phyloP scores from a whole-genome alignment of 2,797 vertebrate species.

The Picus viridis region DNA sequence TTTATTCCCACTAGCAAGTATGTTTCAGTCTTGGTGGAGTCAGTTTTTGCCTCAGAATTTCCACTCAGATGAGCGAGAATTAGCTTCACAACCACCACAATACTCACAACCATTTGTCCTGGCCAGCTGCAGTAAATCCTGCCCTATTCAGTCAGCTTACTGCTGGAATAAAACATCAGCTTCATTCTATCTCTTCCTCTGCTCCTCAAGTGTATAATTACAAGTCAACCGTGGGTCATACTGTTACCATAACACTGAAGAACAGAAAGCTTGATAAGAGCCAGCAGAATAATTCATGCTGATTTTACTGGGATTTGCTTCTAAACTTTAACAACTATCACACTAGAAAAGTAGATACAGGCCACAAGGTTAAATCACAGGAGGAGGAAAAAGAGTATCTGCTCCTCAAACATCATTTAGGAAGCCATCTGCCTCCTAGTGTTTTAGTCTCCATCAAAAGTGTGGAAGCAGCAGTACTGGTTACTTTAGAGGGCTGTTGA shows the following conservation, averaged over 20 bases:
- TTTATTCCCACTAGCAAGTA: slow-evolving; percentile 44
- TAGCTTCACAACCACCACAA: slow-evolving; percentile 14
- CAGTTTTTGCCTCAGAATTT: slow-evolving; percentile 43
- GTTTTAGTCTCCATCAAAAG: background rate
- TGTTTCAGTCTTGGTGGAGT: slow-evolving; percentile 48
- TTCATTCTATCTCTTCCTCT: background rate
- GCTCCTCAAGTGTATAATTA: slow-evolving; percentile 50
- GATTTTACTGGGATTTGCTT: slow-evolving; percentile 4
- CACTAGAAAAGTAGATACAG: background rate
- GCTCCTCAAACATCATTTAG: background rate
- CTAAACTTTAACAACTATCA: background rate
- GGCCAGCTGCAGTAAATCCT: slow-evolving; percentile 55
- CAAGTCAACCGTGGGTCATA: slow-evolving; percentile 30
- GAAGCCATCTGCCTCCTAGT: background rate
- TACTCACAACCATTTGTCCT: slow-evolving; percentile 11
- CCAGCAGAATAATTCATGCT: background rate
- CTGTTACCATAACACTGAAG: slow-evolving; percentile 24
- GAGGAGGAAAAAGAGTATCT: background rate
- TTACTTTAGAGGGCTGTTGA: background rate
- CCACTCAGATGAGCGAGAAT: background rate
- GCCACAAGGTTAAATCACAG: background rate
- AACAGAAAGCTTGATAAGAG: slow-evolving; percentile 17
- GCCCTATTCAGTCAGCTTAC: slow-evolving; percentile 16
- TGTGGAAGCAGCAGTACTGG: rapidly evolving
- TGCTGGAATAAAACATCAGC: slow-evolving; percentile 50